Evolutionary conservation across 2,113 vertebrate species (phyloP), one percentile per base, ranked within the genome.

Genomic region (Potamarius usumacintae): DNA sequence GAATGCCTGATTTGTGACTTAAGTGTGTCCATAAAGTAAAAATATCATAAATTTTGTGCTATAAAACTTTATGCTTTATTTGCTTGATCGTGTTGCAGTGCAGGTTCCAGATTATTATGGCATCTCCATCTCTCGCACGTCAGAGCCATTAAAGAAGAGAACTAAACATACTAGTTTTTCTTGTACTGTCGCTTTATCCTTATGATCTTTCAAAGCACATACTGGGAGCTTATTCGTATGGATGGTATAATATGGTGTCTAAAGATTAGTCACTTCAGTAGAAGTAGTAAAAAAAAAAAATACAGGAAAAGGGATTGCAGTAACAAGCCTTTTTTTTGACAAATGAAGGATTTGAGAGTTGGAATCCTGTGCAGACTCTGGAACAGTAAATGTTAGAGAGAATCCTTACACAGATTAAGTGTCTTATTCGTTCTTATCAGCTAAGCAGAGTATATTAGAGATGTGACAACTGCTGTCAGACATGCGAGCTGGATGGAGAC

Each of bases 91-190:
- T 42, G 30, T 62, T 82, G 79, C 48, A 25, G 5, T 48, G 57
- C 17, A 60, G 79, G 30, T 14, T 60, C 9, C 25, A 22, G 71
- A 74, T 74, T 74, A 79, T 55, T 4, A 80, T 1, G n/a, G 22
- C 15, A 30, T 11, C 25, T 63, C 27, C 30, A 25, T 42, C 12
- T 76, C 20, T 60, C 4, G 14, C 34, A 85, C 69, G 42, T 85
- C 57, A 63, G 14, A 63, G 15, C 63, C 71, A 7, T 62, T 48
- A 77, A 77, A n/a, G 30, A 27, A 50, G 48, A 80, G 42, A 67
- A 80, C 85, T 78, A 30, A 25, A 42, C 62, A 15, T 55, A 67
- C 85, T 78, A 86, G 74, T 86, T 86, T 85, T 86, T 86, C 85
- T 62, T 79, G 85, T 77, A 17, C 34, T 76, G 67, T 74, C 27